Evolutionary conservation across 2,888 invertebrate genomes (phyloP), one percentile per base, ranked within the genome.

Genomic region (Diloba caeruleocephala): DNA sequence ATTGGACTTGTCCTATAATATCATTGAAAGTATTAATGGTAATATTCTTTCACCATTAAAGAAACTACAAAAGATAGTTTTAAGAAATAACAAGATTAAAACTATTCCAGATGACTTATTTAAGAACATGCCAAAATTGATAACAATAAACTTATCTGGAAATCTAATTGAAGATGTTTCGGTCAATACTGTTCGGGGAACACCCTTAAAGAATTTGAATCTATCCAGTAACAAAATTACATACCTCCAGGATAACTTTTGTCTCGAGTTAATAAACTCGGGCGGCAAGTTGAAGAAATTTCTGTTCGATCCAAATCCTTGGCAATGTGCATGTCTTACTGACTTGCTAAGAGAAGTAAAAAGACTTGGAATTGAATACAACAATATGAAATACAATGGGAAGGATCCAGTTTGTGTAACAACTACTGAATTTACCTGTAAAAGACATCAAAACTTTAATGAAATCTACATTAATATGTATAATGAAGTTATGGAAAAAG

Each of bases 221-320:
- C 63, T 92, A 13, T 79, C 88, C 0, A 74, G 74, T 26, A 92
- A 92, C 48, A 84, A 68, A 54, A 81, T 92, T 15, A 86, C 88
- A 0, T 91, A 85, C 73, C 76, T 92, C 19, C 70, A 75, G 12
- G 83, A 85, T 25, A 91, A 92, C 56, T 92, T 92, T 66, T 85
- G 82, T 39, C 71, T 89, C 17, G 89, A 90, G 29, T 60, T 91
- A 1, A 80, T 63, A 34, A 89, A 89, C 57, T 84, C 83, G 2
- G 89, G 90, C 0, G 84, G 78, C 0, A 73, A 33, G 14, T 54
- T 92, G 17, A 78, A 66, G 1, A 88, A 88, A 53, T 87, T 92
- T 44, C 83, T 80, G 46, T 88, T 92, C 19, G 83, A 89, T 12
- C 82, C 87, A n/a, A 92, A 92, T 49, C 91, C 90, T 1, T 92